Base-by-base conservation (phyloP, 1,140 invertebrate species). In the Temnothorax longispinosus region DNA sequence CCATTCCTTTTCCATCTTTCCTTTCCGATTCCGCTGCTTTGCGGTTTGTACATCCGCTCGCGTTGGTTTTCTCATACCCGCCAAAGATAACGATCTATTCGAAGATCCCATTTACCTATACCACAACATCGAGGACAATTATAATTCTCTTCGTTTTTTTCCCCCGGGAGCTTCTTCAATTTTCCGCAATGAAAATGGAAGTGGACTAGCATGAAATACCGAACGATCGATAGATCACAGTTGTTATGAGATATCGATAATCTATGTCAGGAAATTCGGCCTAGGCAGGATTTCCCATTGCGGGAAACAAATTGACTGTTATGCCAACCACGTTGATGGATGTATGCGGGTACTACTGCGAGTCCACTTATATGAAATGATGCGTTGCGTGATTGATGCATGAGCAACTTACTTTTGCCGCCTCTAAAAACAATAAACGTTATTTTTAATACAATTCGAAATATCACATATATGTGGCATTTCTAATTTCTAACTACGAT, bases 301-400 rank as follows among this genome's bases (percentile, higher is more conserved):
- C 32, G 54, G 54, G 80, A 11, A 84, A 60, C 80, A 75, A 75
- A 84, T 84, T 75, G 80, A 75, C 69, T 60, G 80, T 75, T 84
- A 60, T 35, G 32, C 80, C 54, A 62, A 58, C 44, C 54, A 35
- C 38, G 54, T 74, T 82, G 80, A 82, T 74, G 54, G 38, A 82
- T 72, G 78, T n/a, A 71, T 44, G 8, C 18, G 47, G 13, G 3
- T n/a, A 27, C 7, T 44, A 72, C 38, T 35, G 18, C 18, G 18
- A 32, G 8, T 35, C 6, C 38, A 44, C 27, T 69, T 35, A 27
- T 15, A 41, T 13, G 54, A 75, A 69, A 81, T 71, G 64, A 69
- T 65, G 44, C 11, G 32, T 80, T 41, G 13, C 38, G 21, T 38
- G 69, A 82, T 60, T 60, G 54, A 50, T 60, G 41, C 6, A 2